phyloP scores from a whole-genome alignment of 1,140 invertebrate genomes.

The Drosophila lacteicornis region DNA sequence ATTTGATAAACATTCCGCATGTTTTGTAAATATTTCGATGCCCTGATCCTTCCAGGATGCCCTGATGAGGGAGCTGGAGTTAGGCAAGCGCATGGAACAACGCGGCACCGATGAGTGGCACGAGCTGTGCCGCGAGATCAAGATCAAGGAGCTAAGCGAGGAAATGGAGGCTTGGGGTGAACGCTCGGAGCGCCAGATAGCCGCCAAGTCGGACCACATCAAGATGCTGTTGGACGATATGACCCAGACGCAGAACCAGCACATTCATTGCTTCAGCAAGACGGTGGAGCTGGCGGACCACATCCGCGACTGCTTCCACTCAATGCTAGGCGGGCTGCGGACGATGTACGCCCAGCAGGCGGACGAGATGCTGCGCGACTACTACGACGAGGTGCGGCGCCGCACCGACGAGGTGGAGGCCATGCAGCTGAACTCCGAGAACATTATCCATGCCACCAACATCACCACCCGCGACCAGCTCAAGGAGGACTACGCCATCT shows the following conservation, averaged over 20 bases:
- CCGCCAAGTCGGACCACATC: constrained; percentile 68
- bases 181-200: constrained; percentile 42
- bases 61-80: constrained; percentile 59
- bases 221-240: constrained; percentile 67
- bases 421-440: constrained; percentile 67
- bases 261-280: constrained; percentile 43
- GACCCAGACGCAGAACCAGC: constrained; percentile 61
- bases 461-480: constrained; percentile 60
- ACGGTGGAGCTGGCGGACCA: constrained; percentile 72
- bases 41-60: constrained; percentile 57
- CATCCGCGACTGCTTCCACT: constrained; percentile 65
- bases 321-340: constrained; percentile 46
- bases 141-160: constrained; percentile 59
- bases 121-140: constrained; percentile 65
- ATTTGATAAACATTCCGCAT: no score
- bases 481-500: constrained; percentile 66
- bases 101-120: constrained; percentile 63
- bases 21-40: not conserved
- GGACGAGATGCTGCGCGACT: constrained; percentile 67
- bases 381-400: constrained; percentile 63
- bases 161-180: constrained; percentile 66
- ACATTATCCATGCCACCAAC: constrained; percentile 74
- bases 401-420: constrained; percentile 61
- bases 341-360: constrained; percentile 67
- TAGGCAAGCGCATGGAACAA: constrained; percentile 66